These are phyloP conservation scores for Eueides isabella DNA, from an alignment of 1,140 invertebrate species.

Conservation along the genomic window DNA sequence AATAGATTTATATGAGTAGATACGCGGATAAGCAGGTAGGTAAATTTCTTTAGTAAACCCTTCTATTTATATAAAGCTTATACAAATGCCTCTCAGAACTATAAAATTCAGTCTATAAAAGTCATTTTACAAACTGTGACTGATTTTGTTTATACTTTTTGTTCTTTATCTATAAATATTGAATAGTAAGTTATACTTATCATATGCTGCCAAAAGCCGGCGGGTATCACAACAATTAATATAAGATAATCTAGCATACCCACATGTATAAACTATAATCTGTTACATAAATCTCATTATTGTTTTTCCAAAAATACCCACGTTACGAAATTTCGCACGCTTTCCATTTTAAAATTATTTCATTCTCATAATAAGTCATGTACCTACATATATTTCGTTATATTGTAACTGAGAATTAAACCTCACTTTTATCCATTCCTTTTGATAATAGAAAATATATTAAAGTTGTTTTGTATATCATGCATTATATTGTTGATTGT, in stretches of 20 bases:
- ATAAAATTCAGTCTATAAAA: too few species aligned
- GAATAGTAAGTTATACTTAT: too few species aligned
- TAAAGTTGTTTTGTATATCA: not conserved
- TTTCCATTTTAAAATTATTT: constrained; percentile 26
- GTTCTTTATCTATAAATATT: too few species aligned
- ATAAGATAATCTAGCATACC: not conserved
- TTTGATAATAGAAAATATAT: not conserved
- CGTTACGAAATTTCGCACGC: constrained; percentile 33
- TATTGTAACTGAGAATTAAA: not conserved
- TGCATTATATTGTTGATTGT: not conserved
- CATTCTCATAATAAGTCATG: constrained; percentile 4
- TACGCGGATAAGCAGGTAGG: too few species aligned
- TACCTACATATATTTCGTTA: not conserved
- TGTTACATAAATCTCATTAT: constrained; percentile 21
- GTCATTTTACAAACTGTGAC: too few species aligned
- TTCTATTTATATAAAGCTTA: too few species aligned
- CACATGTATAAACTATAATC: constrained; percentile 11
- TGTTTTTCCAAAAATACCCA: constrained; percentile 31
- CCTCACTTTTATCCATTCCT: not conserved
- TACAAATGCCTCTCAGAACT: too few species aligned
- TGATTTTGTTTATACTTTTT: too few species aligned
- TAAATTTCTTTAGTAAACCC: too few species aligned
- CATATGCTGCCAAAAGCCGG: not conserved
- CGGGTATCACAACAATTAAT: too few species aligned
- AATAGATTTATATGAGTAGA: too few species aligned